Base-by-base conservation (phyloP, 2,113 vertebrate genomes). In the Pardalotus punctatus region DNA sequence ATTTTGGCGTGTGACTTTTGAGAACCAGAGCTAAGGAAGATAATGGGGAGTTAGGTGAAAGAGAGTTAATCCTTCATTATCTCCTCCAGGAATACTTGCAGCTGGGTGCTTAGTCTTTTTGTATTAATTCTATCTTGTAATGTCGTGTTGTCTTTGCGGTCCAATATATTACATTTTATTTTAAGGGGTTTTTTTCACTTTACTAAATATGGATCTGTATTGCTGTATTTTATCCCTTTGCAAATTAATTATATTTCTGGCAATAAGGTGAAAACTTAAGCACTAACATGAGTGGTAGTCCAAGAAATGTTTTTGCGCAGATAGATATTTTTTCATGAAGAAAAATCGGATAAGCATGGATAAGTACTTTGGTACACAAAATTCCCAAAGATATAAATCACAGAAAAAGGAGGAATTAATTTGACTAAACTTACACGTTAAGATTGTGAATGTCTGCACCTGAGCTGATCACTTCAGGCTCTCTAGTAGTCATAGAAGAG, bases 381-480 rank as follows among this genome's bases (percentile, higher is more conserved):
- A 84, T 81, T 91, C 67, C 82, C 93, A 66, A 43, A 73, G 81
- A 87, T 56, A 87, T 85, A 94, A 94, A 82, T 94, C 84, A 88
- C 21, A 62, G 50, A 50, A 79, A 69, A 91, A 81, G 9, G 15
- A 82, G 23, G 67, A 70, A 90, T 94, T 92, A 11, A 83, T 93
- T 80, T 95, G 67, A 27, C 24, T 95, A 80, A 86, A 57, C 2
- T 11, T 83, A 77, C 38, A 58, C 67, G 70, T 38, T 70, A 67
- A 62, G 35, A 66, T 15, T 24, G 9, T 73, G 64, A 90, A 65
- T 70, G 21, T 19, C 64, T 83, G 82, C 82, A 88, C 82, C 90
- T 54, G 42, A 95, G 86, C 54, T 96, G 94, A 92, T 95, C 90
- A 93, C 57, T 93, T 92, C 50, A 86, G 27, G 33, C 42, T 88